A percentile compares a stretch with the other conserved stretches of the same genome.
Evolutionary conservation across 2,113 vertebrate species (phyloP).

Genomic region (Vombatus ursinus): DNA sequence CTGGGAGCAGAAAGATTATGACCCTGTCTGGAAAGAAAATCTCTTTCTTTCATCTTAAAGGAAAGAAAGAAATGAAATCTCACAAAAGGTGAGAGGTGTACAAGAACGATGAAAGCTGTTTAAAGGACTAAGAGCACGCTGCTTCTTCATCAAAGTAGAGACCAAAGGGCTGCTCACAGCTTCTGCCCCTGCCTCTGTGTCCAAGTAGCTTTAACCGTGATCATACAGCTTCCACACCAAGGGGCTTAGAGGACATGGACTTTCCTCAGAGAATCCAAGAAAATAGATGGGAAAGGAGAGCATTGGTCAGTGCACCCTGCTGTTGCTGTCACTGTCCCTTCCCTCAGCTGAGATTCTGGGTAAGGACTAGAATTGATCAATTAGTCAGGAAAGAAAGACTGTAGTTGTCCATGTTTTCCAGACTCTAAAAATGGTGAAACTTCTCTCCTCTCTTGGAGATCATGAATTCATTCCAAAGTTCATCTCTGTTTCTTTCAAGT

Average conservation of each 20-base stretch:
- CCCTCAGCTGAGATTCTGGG: neutral
- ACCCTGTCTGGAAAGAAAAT: neutral
- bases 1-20: neutral
- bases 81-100: neutral
- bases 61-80: neutral
- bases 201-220: neutral
- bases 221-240: neutral
- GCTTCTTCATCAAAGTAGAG: neutral
- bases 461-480: neutral
- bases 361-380: neutral
- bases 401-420: neutral
- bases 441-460: neutral
- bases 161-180: neutral
- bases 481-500: neutral
- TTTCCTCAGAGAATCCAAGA: neutral
- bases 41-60: neutral
- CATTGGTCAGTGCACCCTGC: neutral
- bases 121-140: neutral
- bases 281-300: neutral
- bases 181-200: neutral
- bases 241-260: neutral
- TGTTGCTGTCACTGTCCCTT: neutral
- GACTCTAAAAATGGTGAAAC: neutral
- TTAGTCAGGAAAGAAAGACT: neutral
- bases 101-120: neutral